A percentile compares a stretch with the other conserved stretches of the same genome.
Evolutionary conservation across 2,888 invertebrate genomes (phyloP).

Genomic region (Drosophila niveifrons): DNA sequence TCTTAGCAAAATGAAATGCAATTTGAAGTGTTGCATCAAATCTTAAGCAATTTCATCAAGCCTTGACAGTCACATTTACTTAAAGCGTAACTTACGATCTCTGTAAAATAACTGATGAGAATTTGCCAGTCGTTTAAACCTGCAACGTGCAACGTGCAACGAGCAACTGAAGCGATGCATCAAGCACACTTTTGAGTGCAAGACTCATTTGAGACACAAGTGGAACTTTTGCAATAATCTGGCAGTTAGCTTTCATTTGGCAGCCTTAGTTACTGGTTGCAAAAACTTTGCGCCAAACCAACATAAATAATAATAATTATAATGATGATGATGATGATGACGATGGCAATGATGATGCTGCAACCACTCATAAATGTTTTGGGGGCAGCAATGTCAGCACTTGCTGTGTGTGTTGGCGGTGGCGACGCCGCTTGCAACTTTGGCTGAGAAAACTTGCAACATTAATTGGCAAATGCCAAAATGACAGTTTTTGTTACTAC

Average conservation of each 20-base stretch:
- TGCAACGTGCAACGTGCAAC: background rate
- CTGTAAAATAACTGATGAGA: background rate
- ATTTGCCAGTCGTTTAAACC: background rate
- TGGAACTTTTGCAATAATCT: slow-evolving; percentile 47
- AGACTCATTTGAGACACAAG: slow-evolving; percentile 2
- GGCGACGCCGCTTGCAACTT: background rate
- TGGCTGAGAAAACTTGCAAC: slow-evolving; percentile 9
- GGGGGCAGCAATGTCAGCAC: slow-evolving; percentile 14
- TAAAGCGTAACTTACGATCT: no score
- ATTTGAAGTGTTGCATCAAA: background rate
- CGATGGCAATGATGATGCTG: slow-evolving; percentile 4
- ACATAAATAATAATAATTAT: slow-evolving; percentile 40
- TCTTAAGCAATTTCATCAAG: no score
- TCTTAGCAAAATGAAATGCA: background rate
- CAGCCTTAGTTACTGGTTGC: slow-evolving; percentile 5
- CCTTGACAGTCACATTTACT: no score
- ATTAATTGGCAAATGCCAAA: slow-evolving; percentile 32
- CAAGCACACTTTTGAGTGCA: background rate
- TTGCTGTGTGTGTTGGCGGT: background rate
- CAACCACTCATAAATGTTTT: slow-evolving; percentile 39
- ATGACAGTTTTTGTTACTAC: slow-evolving; percentile 2
- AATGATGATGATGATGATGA: slow-evolving; percentile 20
- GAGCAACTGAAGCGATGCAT: slow-evolving; percentile 3
- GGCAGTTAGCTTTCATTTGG: slow-evolving; percentile 23
- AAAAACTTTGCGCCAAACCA: slow-evolving; percentile 21